These are phyloP conservation scores for Zaprionus africanus DNA, from an alignment of 1,140 invertebrate species.

Conservation along the genomic window DNA sequence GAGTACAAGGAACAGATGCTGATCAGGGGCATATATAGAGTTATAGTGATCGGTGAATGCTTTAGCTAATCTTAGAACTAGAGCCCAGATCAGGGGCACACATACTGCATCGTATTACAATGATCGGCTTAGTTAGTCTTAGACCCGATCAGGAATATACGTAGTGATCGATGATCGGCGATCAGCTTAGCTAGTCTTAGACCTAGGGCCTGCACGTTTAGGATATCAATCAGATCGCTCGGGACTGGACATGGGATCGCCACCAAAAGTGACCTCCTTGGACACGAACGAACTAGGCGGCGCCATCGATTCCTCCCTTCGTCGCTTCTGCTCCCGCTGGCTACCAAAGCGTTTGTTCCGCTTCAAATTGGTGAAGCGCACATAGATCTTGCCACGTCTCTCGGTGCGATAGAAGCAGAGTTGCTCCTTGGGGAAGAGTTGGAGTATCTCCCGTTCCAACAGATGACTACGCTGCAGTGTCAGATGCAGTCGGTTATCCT, in stretches of 20 bases:
- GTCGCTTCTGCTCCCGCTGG: conserved; percentile 50
- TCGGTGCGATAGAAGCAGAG: conserved; percentile 75
- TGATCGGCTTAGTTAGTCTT: too few species aligned
- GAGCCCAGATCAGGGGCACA: not conserved
- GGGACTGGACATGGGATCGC: conserved; percentile 55
- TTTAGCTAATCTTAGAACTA: not conserved
- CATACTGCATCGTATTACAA: too few species aligned
- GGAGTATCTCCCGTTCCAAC: conserved; percentile 70
- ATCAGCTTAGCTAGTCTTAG: not conserved
- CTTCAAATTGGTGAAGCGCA: conserved; percentile 78
- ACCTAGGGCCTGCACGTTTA: not conserved
- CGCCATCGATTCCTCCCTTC: conserved; percentile 40
- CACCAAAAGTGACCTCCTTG: conserved; percentile 35
- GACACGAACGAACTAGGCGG: conserved; percentile 1
- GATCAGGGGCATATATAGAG: not conserved
- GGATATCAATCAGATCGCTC: conserved; percentile 64
- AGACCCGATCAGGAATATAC: too few species aligned
- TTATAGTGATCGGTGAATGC: too few species aligned
- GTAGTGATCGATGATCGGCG: too few species aligned
- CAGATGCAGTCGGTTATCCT: conserved; percentile 70
- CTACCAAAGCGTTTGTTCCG: conserved; percentile 58
- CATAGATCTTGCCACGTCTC: conserved; percentile 76
- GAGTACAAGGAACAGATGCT: not conserved
- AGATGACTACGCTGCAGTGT: conserved; percentile 72
- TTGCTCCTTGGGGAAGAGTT: conserved; percentile 69